phyloP scores from a whole-genome alignment of 2,797 vertebrate species.

The Characodon lateralis region DNA sequence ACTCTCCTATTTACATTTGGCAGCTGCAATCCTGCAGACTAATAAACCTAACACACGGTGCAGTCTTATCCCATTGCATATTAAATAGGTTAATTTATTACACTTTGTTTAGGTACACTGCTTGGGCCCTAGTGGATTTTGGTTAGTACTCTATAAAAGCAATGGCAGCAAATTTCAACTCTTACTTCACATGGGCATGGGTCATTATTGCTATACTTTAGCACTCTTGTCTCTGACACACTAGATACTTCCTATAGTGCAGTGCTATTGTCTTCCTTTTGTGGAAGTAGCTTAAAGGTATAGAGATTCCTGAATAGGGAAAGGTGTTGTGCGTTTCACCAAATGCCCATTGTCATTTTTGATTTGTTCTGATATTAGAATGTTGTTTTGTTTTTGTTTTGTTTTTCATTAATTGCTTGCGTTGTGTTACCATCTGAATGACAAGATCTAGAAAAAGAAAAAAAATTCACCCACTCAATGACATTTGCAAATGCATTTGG shows the following conservation, averaged over 20 bases:
- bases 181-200: slow-evolving; percentile 28
- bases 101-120: slow-evolving; percentile 26
- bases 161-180: slow-evolving; percentile 44
- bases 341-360: slow-evolving; percentile 1
- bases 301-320: slow-evolving; percentile 20
- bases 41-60: slow-evolving; percentile 51
- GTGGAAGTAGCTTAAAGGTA: slow-evolving; percentile 28
- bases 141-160: slow-evolving; percentile 58
- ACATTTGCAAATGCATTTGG: background rate
- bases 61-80: slow-evolving; percentile 44
- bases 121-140: slow-evolving; percentile 44
- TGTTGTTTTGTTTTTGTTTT: background rate
- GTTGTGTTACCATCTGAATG: background rate
- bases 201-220: slow-evolving; percentile 38
- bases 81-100: slow-evolving; percentile 49
- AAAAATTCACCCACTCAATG: background rate
- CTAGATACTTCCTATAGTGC: slow-evolving; percentile 19
- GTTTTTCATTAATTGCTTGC: background rate
- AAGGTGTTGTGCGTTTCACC: background rate
- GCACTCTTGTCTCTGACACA: slow-evolving; percentile 41
- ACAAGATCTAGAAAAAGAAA: background rate
- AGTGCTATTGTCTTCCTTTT: slow-evolving; percentile 23
- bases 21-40: slow-evolving; percentile 49
- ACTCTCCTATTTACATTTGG: slow-evolving; percentile 32
- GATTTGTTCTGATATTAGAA: background rate